Conservation (phyloP, 92 coral and sea anemone genomes). For the Palythoa caribaeorum region DNA sequence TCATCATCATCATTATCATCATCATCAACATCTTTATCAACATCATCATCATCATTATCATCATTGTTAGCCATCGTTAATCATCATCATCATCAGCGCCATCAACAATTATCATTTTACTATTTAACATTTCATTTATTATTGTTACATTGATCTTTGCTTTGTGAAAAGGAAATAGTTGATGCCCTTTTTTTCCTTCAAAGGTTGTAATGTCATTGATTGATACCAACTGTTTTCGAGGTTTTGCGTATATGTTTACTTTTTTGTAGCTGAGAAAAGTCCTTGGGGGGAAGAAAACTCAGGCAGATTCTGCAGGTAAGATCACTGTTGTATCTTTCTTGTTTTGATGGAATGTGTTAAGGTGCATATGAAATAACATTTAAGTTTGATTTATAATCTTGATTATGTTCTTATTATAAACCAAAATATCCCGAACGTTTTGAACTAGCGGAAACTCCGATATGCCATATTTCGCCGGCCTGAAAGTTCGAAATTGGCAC, state of each 20-base stretch:
- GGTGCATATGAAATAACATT: no score
- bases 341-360: no score
- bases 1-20: neutral
- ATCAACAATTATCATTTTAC: neutral
- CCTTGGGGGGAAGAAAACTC: conserved; percentile 35
- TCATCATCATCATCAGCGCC: neutral
- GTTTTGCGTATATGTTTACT: neutral
- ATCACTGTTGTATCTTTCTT: no score
- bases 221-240: neutral
- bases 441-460: no score
- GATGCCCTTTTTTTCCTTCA: no score
- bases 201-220: neutral
- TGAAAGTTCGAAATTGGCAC: no score
- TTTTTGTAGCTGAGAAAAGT: conserved; percentile 4
- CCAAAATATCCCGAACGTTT: no score
- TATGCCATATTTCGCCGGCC: no score
- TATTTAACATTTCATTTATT: neutral
- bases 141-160: no score
- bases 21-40: neutral
- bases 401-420: no score
- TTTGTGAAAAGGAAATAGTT: no score
- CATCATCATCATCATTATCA: neutral
- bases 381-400: no score
- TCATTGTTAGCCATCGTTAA: neutral
- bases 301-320: conserved; percentile 45